Evolutionary conservation across 1,140 invertebrate genomes (phyloP), one percentile per base, ranked within the genome.

Genomic region (Agrypnia vestita): DNA sequence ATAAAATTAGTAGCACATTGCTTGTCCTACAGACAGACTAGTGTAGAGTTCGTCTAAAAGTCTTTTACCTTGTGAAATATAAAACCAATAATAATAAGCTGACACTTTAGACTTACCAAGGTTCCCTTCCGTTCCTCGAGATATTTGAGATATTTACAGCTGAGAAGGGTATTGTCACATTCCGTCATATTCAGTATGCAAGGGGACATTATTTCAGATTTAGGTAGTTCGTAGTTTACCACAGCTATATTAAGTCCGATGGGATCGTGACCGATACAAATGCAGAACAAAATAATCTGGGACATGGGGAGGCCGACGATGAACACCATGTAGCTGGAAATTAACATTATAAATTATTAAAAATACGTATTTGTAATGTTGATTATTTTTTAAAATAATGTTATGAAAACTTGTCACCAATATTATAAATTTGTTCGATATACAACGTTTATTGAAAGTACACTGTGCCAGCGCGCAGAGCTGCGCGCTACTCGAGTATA

Each of bases 281-380:
- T 86, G 88, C 97, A 99, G 90, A 99, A 99, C 7, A 99, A 90
- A 44, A 98, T 92, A 79, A 98, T 97, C 91, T 99, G 97, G 74
- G 96, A 93, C 0, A 97, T 93, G 0, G 97, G 97, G 61, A 99
- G 89, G 25, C 96, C 94, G 80, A 98, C 95, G 84, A 98, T 96
- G 87, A 99, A 98, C 35, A 95, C 86, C 91, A 98, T 94, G 49
- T 97, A 92, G 8, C 95, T 96, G 85, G 44, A 89, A 88, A 35
- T 35, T 1, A 35, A 35, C 79, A 64, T 61, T 35, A 61, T 4
- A 72, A 59, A 74, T 64, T 35, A 6, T 35, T n/a, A n/a, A n/a
- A 35, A 35, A 35, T 35, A 35, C 25, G 6, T 6, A 35, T 35
- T 35, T 6, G 1, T 35, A 35, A 35, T 35, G 1, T 35, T 3